A percentile compares a stretch with the other conserved stretches of the same genome.
Evolutionary conservation across 2,888 invertebrate genomes (phyloP).

Genomic region (Atherix ibis): DNA sequence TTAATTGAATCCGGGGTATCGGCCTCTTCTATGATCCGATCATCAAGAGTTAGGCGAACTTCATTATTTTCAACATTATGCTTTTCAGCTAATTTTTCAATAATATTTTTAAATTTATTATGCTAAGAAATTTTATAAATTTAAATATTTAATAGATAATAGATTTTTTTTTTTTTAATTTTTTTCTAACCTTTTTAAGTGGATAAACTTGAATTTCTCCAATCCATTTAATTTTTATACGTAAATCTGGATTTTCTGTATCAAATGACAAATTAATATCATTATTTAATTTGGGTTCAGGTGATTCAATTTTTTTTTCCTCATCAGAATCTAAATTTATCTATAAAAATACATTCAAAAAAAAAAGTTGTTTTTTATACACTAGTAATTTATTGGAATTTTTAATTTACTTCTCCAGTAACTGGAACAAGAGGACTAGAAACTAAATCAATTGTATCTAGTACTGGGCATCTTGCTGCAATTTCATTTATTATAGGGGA

Average conservation of each 20-base stretch:
- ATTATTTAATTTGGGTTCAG: neutral
- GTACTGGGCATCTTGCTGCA: neutral
- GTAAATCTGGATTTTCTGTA: conserved; percentile 20
- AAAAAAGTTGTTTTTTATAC: neutral
- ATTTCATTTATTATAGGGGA: too few relatives aligned
- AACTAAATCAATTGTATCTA: conserved; percentile 10
- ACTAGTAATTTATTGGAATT: neutral
- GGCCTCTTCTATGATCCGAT: conserved; percentile 16
- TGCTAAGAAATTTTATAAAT: conserved; percentile 11
- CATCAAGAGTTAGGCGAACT: conserved; percentile 20
- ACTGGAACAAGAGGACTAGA: conserved; percentile 14
- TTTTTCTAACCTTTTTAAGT: conserved; percentile 14
- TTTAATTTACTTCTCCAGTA: neutral
- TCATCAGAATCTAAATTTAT: conserved; percentile 8
- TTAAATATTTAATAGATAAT: neutral
- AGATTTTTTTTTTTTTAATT: neutral
- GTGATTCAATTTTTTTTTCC: conserved; percentile 7
- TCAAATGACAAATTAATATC: conserved; percentile 14
- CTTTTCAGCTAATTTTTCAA: conserved; percentile 19
- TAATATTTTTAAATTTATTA: conserved; percentile 23
- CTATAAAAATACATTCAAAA: neutral
- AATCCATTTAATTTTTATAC: conserved; percentile 19
- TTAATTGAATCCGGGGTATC: conserved; percentile 23
- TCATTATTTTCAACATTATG: conserved; percentile 16
- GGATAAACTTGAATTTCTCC: conserved; percentile 19